Evolutionary conservation across 2,888 invertebrate species (phyloP).

Genomic region (Ormyrus labotus): DNA sequence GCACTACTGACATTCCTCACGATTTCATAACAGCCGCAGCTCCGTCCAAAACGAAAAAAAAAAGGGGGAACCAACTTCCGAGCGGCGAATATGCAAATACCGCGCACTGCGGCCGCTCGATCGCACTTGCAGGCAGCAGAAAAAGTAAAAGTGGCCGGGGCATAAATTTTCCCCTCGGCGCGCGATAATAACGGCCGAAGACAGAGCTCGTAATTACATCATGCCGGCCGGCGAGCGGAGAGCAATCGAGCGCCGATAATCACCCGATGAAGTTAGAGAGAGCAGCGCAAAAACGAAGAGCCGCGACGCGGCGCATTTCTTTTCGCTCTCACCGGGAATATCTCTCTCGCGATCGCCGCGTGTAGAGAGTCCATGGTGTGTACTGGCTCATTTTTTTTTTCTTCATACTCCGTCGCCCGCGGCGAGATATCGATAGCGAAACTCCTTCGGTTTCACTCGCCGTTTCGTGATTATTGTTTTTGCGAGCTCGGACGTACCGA

Average conservation of each 20-base stretch:
- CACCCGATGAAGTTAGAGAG: neutral
- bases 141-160: slow-evolving; percentile 21
- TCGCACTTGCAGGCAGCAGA: neutral
- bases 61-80: neutral
- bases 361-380: too few relatives aligned
- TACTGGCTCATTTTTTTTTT: neutral
- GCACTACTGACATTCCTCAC: too few relatives aligned
- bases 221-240: neutral
- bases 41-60: too few relatives aligned
- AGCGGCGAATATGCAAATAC: neutral
- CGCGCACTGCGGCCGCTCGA: neutral
- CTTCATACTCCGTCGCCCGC: slow-evolving; percentile 10
- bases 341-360: neutral
- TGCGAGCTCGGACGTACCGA: neutral
- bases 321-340: neutral
- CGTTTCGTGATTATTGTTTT: neutral
- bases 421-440: slow-evolving; percentile 37
- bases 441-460: slow-evolving; percentile 12
- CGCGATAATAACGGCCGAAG: neutral
- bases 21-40: too few relatives aligned
- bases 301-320: neutral
- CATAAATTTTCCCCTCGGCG: slow-evolving; percentile 17
- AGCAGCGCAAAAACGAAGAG: neutral
- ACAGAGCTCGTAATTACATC: slow-evolving; percentile 22
- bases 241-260: neutral